These are phyloP conservation scores for Alosa alosa DNA, from an alignment of 2,113 vertebrate genomes.

Conservation along the genomic window DNA sequence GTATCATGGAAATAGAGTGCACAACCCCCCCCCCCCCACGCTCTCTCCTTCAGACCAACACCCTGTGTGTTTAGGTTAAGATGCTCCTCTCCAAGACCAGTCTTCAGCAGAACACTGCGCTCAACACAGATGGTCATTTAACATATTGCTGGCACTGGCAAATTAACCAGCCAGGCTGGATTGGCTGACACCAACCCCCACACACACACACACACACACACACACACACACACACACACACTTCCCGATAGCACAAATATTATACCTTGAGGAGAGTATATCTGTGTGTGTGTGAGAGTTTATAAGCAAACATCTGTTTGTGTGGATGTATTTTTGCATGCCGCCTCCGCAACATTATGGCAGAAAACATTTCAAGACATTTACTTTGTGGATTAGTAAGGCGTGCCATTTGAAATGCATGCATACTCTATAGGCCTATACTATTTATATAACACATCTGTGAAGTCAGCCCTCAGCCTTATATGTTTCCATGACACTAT, in stretches of 20 bases:
- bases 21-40: not conserved
- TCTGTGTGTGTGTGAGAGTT: not conserved
- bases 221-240: not conserved
- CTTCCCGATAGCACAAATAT: not conserved
- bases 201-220: not conserved
- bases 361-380: not conserved
- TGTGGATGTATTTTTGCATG: not conserved
- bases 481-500: not conserved
- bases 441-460: not conserved
- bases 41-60: not conserved
- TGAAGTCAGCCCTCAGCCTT: not conserved
- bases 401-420: not conserved
- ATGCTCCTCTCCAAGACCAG: constrained; percentile 55
- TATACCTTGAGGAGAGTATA: constrained; percentile 6
- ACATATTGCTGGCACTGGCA: constrained; percentile 67
- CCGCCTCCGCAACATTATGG: not conserved
- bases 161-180: constrained; percentile 59
- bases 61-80: not conserved
- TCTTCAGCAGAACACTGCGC: constrained; percentile 60
- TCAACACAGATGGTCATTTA: constrained; percentile 68
- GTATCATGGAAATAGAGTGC: not conserved
- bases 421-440: not conserved
- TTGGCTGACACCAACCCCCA: constrained; percentile 38
- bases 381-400: not conserved
- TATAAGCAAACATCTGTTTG: not conserved